Evolutionary conservation across 2,797 vertebrate genomes (phyloP).

Genomic region (Nyctalus aviator): DNA sequence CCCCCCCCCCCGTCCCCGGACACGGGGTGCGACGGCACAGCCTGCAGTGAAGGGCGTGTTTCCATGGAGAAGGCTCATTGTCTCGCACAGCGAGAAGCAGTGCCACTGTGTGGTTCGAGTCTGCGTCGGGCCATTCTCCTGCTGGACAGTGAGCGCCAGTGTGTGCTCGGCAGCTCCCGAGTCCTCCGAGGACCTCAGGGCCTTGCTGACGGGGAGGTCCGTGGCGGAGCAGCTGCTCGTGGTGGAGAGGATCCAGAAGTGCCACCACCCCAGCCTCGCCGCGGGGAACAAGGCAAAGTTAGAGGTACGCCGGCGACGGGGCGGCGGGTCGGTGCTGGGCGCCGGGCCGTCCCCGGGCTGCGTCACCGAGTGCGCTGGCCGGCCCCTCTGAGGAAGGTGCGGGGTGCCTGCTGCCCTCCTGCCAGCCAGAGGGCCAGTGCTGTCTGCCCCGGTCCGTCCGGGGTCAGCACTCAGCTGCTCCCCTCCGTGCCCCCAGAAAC

Average conservation of each 20-base stretch:
- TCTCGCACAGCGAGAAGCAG: rapidly evolving
- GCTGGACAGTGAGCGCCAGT: neutral
- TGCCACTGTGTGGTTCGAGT: rapidly evolving
- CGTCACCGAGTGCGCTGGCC: rapidly evolving
- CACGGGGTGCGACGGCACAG: rapidly evolving
- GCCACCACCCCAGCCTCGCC: constrained; percentile 95
- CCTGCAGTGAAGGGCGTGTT: rapidly evolving
- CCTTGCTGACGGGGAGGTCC: constrained; percentile 89
- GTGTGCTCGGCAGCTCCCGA: constrained; percentile 90
- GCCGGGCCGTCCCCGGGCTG: rapidly evolving
- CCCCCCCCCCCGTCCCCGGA: neutral
- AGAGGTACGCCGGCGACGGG: constrained; percentile 87
- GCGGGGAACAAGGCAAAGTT: constrained; percentile 95
- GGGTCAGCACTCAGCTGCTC: neutral
- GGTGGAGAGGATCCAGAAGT: constrained; percentile 94
- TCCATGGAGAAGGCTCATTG: rapidly evolving
- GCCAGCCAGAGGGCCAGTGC: rapidly evolving
- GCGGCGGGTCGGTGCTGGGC: rapidly evolving
- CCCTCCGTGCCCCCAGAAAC: constrained; percentile 89
- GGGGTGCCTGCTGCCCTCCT: rapidly evolving
- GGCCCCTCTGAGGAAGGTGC: rapidly evolving
- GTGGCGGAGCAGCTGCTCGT: constrained; percentile 92
- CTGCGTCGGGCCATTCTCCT: rapidly evolving
- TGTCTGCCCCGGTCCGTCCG: neutral
- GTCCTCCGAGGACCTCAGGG: constrained; percentile 88